Base-by-base conservation (phyloP, 1,140 invertebrate species). In the Lineus longissimus region DNA sequence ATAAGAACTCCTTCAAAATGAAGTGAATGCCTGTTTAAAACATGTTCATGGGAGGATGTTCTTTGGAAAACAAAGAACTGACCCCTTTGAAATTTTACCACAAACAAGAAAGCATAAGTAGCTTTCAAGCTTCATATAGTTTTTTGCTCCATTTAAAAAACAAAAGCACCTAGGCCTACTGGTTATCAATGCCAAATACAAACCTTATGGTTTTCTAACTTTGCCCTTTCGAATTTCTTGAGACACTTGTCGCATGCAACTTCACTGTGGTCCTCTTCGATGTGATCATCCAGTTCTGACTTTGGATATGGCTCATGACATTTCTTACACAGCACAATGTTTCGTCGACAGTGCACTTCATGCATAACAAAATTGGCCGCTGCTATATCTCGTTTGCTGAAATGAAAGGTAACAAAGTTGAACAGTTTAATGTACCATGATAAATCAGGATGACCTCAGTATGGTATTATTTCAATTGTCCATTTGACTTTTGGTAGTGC, bases 341-440 rank as follows among this genome's bases (percentile, higher is more conserved):
- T 82, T 17, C 82, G 63, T n/a, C 71, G 70, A 70, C 84, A 85
- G 70, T 85, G 83, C 60, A 83, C 75, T 54, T 76, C 76, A 71
- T 85, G 84, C 74, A 82, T 81, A 2, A 79, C 71, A 70, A 80
- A 84, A 71, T 84, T 84, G 0, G 55, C 70, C 6, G 68, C 55
- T 19, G 79, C 74, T 19, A 84, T 80, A 57, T 83, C 78, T 51
- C 75, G 71, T 65, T 83, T 82, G 69, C 82, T 84, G 73, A 40
- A 71, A 70, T 58, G 47, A 41, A 17, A 58, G 25, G 30, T 17
- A 33, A 13, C 11, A 43, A 13, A 13, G 19, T 43, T 11, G 19
- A 43, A 51, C 15, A 36, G 33, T 7, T 7, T 36, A 36, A 36
- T 36, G 6, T 7, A 36, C 33, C 33, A 36, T 36, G 6, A 36